Conservation (phyloP, 2,888 invertebrate species). For the Nephrotoma appendiculata region DNA sequence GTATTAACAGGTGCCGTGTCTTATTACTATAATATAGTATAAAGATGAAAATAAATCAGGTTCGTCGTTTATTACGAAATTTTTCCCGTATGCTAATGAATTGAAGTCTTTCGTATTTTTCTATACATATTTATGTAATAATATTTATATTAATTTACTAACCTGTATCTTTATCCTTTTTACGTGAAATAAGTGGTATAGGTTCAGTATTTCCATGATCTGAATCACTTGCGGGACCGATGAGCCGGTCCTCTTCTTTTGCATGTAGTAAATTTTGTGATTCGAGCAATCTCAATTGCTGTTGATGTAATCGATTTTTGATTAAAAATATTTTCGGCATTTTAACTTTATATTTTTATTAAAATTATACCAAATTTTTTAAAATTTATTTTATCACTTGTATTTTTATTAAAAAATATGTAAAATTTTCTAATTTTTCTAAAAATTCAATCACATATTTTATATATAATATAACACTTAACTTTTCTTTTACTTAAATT, state of each 20-base stretch:
- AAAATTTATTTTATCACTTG: conserved; percentile 2
- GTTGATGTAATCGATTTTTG: conserved; percentile 81
- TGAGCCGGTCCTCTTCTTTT: conserved; percentile 45
- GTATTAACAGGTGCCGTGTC: not conserved
- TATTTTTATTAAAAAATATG: conserved; percentile 7
- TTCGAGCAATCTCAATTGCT: conserved; percentile 72
- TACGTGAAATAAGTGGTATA: conserved; percentile 44
- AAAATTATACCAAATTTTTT: not conserved
- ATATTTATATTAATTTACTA: not conserved
- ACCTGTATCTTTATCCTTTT: conserved; percentile 14
- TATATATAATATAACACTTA: not conserved
- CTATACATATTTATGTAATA: not conserved
- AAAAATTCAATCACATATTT: not conserved
- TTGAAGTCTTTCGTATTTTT: not conserved
- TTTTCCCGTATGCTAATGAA: not conserved
- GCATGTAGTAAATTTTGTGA: conserved; percentile 57
- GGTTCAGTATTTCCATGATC: conserved; percentile 30
- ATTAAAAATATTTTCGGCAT: conserved; percentile 92
- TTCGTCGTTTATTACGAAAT: not conserved
- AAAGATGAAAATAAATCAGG: conserved; percentile 5
- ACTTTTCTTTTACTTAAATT: not conserved
- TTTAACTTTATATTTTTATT: conserved; percentile 14
- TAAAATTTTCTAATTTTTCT: not conserved
- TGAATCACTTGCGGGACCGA: conserved; percentile 34
- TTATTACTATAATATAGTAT: not conserved